Percentiles rank a stretch among this genome's conserved stretches.
These are phyloP conservation scores for Glaucopsyche alexis DNA, from an alignment of 2,888 invertebrate genomes.

Conservation along the genomic window DNA sequence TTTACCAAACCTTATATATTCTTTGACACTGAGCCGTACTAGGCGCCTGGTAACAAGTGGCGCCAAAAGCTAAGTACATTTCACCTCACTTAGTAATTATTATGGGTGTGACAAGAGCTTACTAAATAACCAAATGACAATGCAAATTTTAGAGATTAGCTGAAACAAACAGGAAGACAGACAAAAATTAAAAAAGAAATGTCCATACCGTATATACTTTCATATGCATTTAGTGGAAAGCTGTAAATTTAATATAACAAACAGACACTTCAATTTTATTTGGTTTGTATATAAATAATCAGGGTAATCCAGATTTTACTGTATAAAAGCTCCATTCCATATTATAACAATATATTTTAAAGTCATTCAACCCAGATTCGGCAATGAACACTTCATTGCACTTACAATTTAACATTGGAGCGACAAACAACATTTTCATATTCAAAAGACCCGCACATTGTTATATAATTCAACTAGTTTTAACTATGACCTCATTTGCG, in stretches of 20 bases:
- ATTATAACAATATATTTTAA: background rate
- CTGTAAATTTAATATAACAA: too few species aligned
- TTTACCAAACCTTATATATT: too few species aligned
- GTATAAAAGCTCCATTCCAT: background rate
- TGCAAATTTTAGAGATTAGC: too few species aligned
- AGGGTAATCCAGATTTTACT: too few species aligned
- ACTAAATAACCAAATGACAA: too few species aligned
- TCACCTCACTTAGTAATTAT: background rate
- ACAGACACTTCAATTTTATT: too few species aligned
- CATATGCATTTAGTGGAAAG: too few species aligned
- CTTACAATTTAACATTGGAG: constrained; percentile 27
- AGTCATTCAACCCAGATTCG: constrained; percentile 12
- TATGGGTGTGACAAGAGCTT: too few species aligned
- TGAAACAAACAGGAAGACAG: too few species aligned
- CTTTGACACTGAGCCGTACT: background rate
- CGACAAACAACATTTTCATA: constrained; percentile 27
- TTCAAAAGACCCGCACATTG: constrained; percentile 31
- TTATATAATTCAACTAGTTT: constrained; percentile 31
- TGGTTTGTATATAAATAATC: too few species aligned
- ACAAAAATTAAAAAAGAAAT: too few species aligned
- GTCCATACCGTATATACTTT: too few species aligned
- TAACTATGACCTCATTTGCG: constrained; percentile 30
- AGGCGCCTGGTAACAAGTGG: background rate
- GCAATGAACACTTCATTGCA: constrained; percentile 24
- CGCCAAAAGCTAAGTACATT: background rate